Evolutionary conservation across 2,888 invertebrate species (phyloP), one percentile per base, ranked within the genome.

Genomic region (Mythimna pallens): DNA sequence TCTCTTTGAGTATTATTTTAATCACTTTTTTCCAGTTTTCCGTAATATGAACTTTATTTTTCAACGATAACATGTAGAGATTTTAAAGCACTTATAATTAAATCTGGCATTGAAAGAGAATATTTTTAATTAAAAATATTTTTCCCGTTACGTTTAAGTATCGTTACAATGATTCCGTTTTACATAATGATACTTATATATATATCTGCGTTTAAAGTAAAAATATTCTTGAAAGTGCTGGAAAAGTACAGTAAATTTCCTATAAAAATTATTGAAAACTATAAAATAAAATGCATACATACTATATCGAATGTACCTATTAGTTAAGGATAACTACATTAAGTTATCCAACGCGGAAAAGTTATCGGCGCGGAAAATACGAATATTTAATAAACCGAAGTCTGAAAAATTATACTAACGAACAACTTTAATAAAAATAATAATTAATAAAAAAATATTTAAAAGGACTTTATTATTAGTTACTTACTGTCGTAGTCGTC

Each of bases 401-500:
- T 7, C 14, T 47, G 14, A 68, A 66, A 6, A 40, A n/a, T 10
- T 0, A 25, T 66, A 25, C 1, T 30, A n/a, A n/a, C 3, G 12
- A 22, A 12, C 12, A 22, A 20, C 22, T 20, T n/a, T n/a, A n/a
- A n/a, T n/a, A n/a, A n/a, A n/a, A n/a, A n/a, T n/a, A n/a, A n/a
- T n/a, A 20, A 50, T 20, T 14, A 50, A 50, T 1, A n/a, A 22
- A 3, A 17, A 22, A 14, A 17, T 22, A n/a, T 9, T 14, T n/a
- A 9, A 14, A 2, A 30, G 5, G 3, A 30, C 57, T 17, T 57
- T 8, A 30, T 57, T 30, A 17, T 30, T 58, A 58, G 3, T 17
- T 73, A 74, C 73, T 63, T 6, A 73, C 75, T 0, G 30, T 57
- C 36, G 8, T 5, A 0, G 14, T 17, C 40, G 6, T 57, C 55